These are phyloP conservation scores for Eptatretus burgeri DNA, from an alignment of 2,113 vertebrate species.

Conservation along the genomic window DNA sequence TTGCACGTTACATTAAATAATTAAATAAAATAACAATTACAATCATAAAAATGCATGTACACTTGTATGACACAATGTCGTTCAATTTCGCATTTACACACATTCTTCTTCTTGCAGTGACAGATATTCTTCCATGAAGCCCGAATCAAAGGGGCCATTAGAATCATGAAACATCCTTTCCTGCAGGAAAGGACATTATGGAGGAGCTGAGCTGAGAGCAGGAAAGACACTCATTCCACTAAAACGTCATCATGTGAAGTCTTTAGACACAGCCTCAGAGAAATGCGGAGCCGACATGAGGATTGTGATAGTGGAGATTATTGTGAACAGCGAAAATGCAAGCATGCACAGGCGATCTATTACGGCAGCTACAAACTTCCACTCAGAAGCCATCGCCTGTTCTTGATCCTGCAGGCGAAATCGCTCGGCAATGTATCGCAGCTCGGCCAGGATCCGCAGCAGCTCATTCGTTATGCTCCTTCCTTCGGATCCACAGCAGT, in stretches of 20 bases:
- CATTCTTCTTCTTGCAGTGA: too few relatives aligned
- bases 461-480: constrained; percentile 20
- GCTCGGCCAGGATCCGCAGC: constrained; percentile 33
- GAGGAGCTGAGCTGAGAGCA: too few relatives aligned
- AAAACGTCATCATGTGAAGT: constrained; percentile 32
- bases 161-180: too few relatives aligned
- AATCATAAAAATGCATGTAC: too few relatives aligned
- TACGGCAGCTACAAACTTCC: constrained; percentile 58
- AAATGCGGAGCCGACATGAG: constrained; percentile 62
- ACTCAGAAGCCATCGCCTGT: constrained; percentile 43
- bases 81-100: too few relatives aligned
- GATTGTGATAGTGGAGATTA: constrained; percentile 55
- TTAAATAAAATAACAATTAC: too few relatives aligned
- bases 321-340: constrained; percentile 50
- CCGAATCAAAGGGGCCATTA: too few relatives aligned
- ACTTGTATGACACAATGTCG: too few relatives aligned
- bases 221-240: too few relatives aligned
- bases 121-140: too few relatives aligned
- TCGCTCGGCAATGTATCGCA: constrained; percentile 36
- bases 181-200: too few relatives aligned
- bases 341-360: constrained; percentile 53
- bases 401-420: constrained; percentile 41
- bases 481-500: constrained; percentile 19
- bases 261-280: constrained; percentile 51
- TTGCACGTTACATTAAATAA: too few relatives aligned